phyloP scores from a whole-genome alignment of 1,140 invertebrate genomes.

The Papilio polytes region DNA sequence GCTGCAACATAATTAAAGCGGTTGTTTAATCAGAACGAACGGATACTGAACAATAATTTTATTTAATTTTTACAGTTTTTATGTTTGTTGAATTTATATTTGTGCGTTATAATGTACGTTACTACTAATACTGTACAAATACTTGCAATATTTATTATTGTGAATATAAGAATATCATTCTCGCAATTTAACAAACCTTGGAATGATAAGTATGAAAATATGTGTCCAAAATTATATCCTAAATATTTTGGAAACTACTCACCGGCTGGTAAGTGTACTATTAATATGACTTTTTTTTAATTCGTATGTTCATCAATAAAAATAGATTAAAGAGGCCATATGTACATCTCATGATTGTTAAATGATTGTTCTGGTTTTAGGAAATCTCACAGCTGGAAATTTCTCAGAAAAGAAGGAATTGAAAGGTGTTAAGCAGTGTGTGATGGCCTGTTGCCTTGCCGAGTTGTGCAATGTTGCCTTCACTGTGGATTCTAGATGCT shows the following conservation, averaged over 20 bases:
- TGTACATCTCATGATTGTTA: neutral
- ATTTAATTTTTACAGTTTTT: constrained; percentile 77
- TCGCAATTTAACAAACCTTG: constrained; percentile 77
- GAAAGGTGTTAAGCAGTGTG: constrained; percentile 86
- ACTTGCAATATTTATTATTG: constrained; percentile 31
- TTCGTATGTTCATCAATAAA: neutral
- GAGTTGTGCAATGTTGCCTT: constrained; percentile 91
- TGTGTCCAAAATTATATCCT: constrained; percentile 80
- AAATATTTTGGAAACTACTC: constrained; percentile 81
- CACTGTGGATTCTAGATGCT: constrained; percentile 90
- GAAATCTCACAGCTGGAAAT: constrained; percentile 86
- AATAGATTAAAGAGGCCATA: no score
- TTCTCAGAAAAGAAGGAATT: constrained; percentile 85
- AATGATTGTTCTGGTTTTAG: constrained; percentile 55
- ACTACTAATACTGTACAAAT: constrained; percentile 42
- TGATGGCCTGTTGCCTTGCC: constrained; percentile 88
- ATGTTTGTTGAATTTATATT: constrained; percentile 34
- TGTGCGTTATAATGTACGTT: constrained; percentile 44
- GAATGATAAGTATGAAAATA: constrained; percentile 80
- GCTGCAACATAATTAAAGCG: constrained; percentile 34
- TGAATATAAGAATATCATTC: constrained; percentile 57
- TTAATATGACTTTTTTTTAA: neutral
- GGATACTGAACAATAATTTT: constrained; percentile 35
- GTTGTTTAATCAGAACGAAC: constrained; percentile 35
- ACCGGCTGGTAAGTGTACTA: constrained; percentile 73